Evolutionary conservation across 2,113 vertebrate genomes (phyloP), one percentile per base, ranked within the genome.

Genomic region (Platysteira castanea): DNA sequence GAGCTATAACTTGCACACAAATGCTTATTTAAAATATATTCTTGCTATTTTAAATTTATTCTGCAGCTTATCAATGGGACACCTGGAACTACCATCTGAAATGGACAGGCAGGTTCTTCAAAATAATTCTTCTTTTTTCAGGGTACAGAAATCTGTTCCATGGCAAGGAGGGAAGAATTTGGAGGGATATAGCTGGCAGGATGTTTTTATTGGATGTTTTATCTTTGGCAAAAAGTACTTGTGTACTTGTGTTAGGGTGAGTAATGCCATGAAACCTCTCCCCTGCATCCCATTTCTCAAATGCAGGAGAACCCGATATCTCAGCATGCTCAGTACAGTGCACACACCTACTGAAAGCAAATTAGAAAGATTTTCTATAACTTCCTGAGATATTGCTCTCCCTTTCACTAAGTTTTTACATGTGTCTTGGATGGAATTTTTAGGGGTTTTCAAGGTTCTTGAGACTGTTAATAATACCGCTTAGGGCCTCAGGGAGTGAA

Each of bases 371-470:
- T 27, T 60, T 90, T 80, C 74, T 63, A 15, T 89, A 81, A 90
- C 83, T 90, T 94, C 73, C 57, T 71, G 80, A 93, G 69, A 93
- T 94, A 95, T 82, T 71, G 37, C 56, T 95, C 65, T 93, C 74
- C 41, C 44, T 44, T 64, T 84, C 83, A 50, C 20, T 94, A 78
- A 95, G 69, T 90, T 96, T 94, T 93, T 87, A 82, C 90, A 89
- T 89, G 80, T 82, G 61, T 57, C 73, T 84, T 84, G 69, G 71
- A 87, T 73, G 53, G 73, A 90, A 87, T 89, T 87, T 94, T 95
- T 89, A 87, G 86, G 84, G 90, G 70, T 94, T 96, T 96, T 96
- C 84, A 81, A 79, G 65, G 46, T 93, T 87, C 63, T 92, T 84
- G 67, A 90, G 76, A 79, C 37, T 77, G 84, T 91, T 97, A 94